phyloP scores from a whole-genome alignment of 2,797 vertebrate species.

The Chromis chromis region DNA sequence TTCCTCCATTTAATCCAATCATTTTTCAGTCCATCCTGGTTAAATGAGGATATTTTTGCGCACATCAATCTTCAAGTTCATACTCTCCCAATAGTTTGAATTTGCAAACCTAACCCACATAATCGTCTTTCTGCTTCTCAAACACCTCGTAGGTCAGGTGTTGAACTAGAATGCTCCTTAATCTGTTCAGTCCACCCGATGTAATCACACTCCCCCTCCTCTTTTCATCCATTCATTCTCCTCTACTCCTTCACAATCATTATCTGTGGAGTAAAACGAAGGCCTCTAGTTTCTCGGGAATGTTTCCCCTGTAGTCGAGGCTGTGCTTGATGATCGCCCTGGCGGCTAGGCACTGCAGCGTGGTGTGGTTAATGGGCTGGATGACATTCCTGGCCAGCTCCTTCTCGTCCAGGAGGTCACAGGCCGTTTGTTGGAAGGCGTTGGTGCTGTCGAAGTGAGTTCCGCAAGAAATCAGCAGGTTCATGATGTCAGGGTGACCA shows the following conservation, averaged over 20 bases:
- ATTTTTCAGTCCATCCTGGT: slow-evolving; percentile 37
- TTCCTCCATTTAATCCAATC: slow-evolving; percentile 19
- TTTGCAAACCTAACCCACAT: slow-evolving; percentile 50
- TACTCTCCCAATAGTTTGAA: slow-evolving; percentile 38
- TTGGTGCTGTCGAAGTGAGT: slow-evolving; percentile 99
- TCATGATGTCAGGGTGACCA: slow-evolving; percentile 99
- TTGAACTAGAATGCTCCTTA: slow-evolving; percentile 16
- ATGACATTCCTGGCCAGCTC: slow-evolving; percentile 97
- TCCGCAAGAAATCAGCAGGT: slow-evolving; percentile 95
- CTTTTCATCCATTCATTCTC: slow-evolving; percentile 6
- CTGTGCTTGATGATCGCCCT: slow-evolving; percentile 93
- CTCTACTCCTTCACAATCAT: slow-evolving; percentile 70
- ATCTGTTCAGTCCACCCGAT: slow-evolving; percentile 17
- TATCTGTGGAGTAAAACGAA: slow-evolving; percentile 98
- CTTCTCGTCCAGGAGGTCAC: slow-evolving; percentile 96
- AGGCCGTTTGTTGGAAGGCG: slow-evolving; percentile 92
- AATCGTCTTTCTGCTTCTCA: slow-evolving; percentile 34
- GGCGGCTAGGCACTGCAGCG: slow-evolving; percentile 97
- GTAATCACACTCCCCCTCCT: background rate
- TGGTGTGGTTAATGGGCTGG: slow-evolving; percentile 98
- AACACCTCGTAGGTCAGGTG: slow-evolving; percentile 34
- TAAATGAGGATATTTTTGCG: slow-evolving; percentile 49
- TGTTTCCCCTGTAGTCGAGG: slow-evolving; percentile 91
- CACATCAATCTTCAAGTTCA: slow-evolving; percentile 29
- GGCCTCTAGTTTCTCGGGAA: slow-evolving; percentile 96